Evolutionary conservation across 2,888 invertebrate species (phyloP).

Genomic region (Pedicia rivosa): DNA sequence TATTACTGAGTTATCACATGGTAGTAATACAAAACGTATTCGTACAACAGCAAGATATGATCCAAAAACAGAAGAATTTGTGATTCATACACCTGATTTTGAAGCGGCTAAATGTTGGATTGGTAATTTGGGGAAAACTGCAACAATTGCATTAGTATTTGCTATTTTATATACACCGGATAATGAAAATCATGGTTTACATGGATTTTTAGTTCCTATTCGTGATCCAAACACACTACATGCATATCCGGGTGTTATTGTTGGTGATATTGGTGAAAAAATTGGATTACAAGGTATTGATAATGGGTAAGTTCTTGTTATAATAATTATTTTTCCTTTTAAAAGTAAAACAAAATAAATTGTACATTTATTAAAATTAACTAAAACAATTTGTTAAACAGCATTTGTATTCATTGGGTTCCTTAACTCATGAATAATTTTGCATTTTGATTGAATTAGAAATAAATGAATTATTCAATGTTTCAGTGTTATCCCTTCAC

Average conservation of each 20-base stretch:
- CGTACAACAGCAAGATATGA: constrained; percentile 83
- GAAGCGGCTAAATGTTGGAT: constrained; percentile 95
- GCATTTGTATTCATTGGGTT: too few relatives aligned
- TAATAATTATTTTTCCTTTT: too few relatives aligned
- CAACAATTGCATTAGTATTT: constrained; percentile 74
- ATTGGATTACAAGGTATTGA: constrained; percentile 82
- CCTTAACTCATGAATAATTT: too few relatives aligned
- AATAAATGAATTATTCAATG: too few relatives aligned
- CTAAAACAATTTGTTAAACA: too few relatives aligned
- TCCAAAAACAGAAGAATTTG: constrained; percentile 55
- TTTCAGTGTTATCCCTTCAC: too few relatives aligned
- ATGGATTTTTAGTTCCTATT: constrained; percentile 78
- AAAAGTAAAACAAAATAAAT: too few relatives aligned
- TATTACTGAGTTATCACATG: constrained; percentile 87
- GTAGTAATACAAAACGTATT: constrained; percentile 84
- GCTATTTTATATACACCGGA: constrained; percentile 75
- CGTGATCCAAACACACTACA: constrained; percentile 59
- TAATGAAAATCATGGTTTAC: constrained; percentile 66
- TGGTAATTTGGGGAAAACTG: constrained; percentile 76
- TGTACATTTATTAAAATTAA: too few relatives aligned
- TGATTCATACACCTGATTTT: constrained; percentile 84
- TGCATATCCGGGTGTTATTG: constrained; percentile 67
- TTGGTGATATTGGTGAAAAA: constrained; percentile 90
- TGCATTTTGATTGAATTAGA: too few relatives aligned
- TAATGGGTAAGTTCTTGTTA: constrained; percentile 69